Base-by-base conservation (phyloP, 2,113 vertebrate genomes). In the Corythornis cristatus region DNA sequence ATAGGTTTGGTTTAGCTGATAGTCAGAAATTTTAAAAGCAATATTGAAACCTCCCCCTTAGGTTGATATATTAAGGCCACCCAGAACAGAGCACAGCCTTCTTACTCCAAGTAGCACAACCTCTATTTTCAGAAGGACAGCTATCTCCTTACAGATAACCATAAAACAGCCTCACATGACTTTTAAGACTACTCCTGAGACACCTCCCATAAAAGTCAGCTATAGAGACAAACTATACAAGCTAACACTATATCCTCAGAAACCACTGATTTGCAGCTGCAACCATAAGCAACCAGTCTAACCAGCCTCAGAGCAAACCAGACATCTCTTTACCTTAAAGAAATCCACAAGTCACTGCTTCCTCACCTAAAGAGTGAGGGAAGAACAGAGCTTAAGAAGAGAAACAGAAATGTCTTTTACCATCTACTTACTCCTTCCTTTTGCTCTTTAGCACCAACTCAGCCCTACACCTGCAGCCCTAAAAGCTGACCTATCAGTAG, bases 291-390 rank as follows among this genome's bases (percentile, higher is more conserved):
- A 83, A 5, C 4, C n/a, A 61, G 6, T 22, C 20, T 50, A 26
- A 5, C 11, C 4, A 28, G 7, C 16, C 16, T 16, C 19, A 68
- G 12, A 75, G 2, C 26, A 85, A 3, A 28, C 2, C 3, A 81
- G 3, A 2, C 4, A 31, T 1, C 1, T 20, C 48, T 82, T 93
- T 67, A 94, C 85, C 85, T 91, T n/a, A 42, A 5, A 2, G 3
- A 82, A 87, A 79, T 1, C 23, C 29, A 42, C 31, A 64, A 56
- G 12, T 21, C 22, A 19, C 4, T 35, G 65, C 37, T 5, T 66
- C 5, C 22, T 6, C 25, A 26, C 11, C 19, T 5, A 2, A 66
- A 6, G 2, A 2, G 4, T 11, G 1, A 73, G 56, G 37, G 12
- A 86, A 42, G 31, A 83, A 26, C 3, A 83, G 18, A 61, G 3